Conservation (phyloP, 2,797 vertebrate species). For the Gallirallus australis region DNA sequence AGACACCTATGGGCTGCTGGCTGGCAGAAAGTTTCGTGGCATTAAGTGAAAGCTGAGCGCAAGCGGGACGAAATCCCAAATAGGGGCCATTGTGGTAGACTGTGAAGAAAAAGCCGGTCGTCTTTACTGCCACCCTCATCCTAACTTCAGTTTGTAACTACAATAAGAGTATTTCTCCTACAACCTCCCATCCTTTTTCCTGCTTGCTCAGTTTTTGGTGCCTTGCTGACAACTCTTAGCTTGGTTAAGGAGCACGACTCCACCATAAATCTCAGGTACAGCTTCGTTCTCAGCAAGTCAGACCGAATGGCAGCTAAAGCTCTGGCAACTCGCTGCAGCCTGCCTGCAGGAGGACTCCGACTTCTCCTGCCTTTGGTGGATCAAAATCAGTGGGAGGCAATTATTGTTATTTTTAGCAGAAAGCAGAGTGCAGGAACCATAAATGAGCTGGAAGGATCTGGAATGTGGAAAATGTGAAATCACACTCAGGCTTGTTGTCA, state of each 20-base stretch:
- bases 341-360: neutral
- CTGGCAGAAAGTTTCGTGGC: neutral
- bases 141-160: neutral
- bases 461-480: conserved; percentile 58
- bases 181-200: neutral
- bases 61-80: neutral
- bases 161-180: neutral
- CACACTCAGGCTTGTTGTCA: conserved; percentile 4
- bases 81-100: neutral
- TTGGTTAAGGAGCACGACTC: neutral
- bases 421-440: conserved; percentile 12
- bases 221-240: neutral
- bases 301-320: neutral
- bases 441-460: conserved; percentile 16
- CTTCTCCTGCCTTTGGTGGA: conserved; percentile 24
- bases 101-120: neutral
- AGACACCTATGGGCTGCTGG: neutral
- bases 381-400: conserved; percentile 43
- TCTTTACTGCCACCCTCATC: neutral
- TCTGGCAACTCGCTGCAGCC: neutral
- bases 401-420: conserved; percentile 57
- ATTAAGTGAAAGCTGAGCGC: neutral
- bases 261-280: neutral
- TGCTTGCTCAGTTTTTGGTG: neutral
- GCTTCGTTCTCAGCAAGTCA: neutral